These are phyloP conservation scores for Upupa epops DNA, from an alignment of 2,113 vertebrate species.

Conservation along the genomic window DNA sequence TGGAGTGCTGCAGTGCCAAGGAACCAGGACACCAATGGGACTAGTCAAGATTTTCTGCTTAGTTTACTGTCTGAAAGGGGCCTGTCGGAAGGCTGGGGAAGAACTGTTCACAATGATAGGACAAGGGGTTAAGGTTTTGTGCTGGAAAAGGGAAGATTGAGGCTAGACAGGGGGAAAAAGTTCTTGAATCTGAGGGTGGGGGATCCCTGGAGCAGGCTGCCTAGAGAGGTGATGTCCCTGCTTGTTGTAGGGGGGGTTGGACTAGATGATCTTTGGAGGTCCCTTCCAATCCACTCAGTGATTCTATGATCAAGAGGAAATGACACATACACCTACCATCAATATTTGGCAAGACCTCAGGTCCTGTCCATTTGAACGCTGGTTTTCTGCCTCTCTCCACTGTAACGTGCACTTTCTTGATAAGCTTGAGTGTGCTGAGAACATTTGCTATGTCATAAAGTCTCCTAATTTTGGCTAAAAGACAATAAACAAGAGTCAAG, in stretches of 20 bases:
- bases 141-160: no score
- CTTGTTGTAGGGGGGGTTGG: no score
- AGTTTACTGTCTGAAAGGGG: not conserved
- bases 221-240: no score
- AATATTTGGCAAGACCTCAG: slow-evolving; percentile 75
- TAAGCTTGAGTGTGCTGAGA: slow-evolving; percentile 92
- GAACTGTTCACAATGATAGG: not conserved
- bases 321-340: slow-evolving; percentile 73
- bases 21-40: not conserved
- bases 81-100: not conserved
- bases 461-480: slow-evolving; percentile 92
- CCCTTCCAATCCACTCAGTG: no score
- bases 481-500: not conserved
- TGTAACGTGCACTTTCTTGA: slow-evolving; percentile 93
- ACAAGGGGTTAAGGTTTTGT: no score
- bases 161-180: no score
- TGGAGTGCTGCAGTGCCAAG: not conserved
- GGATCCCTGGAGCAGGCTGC: no score
- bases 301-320: not conserved
- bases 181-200: no score
- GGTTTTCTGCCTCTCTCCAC: slow-evolving; percentile 91
- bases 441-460: slow-evolving; percentile 97
- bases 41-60: not conserved
- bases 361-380: slow-evolving; percentile 96
- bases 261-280: no score